Conservation (phyloP, 1,140 invertebrate genomes). For the Drosophila kikkawai region DNA sequence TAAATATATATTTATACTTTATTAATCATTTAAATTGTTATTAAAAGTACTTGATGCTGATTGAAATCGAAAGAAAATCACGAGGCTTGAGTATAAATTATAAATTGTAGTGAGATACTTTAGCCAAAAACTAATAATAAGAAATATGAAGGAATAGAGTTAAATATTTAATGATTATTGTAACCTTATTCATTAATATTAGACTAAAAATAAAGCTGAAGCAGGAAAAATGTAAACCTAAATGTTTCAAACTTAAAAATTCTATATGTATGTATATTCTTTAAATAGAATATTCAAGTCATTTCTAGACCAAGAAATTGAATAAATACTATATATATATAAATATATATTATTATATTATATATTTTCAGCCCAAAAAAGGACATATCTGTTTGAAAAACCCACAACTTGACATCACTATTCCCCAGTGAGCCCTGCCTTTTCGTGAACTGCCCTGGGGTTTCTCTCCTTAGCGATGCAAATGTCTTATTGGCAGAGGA, state of each 20-base stretch:
- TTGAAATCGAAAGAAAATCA: background rate
- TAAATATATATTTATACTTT: background rate
- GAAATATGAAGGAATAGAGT: background rate
- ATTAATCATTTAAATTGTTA: too few species aligned
- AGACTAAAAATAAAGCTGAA: too few species aligned
- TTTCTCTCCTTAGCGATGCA: conserved; percentile 46
- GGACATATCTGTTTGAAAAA: background rate
- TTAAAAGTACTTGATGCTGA: background rate
- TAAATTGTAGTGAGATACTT: background rate
- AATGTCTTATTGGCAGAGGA: conserved; percentile 47
- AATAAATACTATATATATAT: too few species aligned
- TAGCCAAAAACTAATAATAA: background rate
- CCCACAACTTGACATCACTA: background rate
- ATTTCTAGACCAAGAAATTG: too few species aligned
- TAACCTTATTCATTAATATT: too few species aligned
- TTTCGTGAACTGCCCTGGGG: conserved; percentile 7
- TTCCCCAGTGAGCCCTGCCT: background rate
- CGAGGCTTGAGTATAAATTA: background rate
- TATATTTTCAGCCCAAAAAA: background rate
- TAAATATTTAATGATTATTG: too few species aligned
- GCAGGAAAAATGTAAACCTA: too few species aligned
- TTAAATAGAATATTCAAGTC: too few species aligned
- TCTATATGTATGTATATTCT: too few species aligned
- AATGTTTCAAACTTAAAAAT: too few species aligned
- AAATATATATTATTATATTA: too few species aligned